A percentile compares a stretch with the other conserved stretches of the same genome.
These are phyloP conservation scores for Varanus komodoensis DNA, from an alignment of 2,113 vertebrate genomes.

Conservation along the genomic window DNA sequence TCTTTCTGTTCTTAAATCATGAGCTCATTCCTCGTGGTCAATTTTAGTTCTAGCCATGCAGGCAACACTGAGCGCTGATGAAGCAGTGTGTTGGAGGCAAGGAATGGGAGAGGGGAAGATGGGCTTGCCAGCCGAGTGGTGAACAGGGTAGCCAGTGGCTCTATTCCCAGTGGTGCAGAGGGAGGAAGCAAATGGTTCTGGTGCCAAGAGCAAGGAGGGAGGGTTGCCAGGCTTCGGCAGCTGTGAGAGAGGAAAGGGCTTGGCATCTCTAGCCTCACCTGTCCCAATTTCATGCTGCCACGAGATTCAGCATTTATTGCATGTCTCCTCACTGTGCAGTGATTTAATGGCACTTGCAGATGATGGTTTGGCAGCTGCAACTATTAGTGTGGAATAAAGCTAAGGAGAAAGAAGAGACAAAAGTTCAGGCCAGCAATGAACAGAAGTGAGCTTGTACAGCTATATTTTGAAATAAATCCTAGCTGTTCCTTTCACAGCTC, in stretches of 20 bases:
- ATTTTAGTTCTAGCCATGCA: background rate
- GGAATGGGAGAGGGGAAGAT: background rate
- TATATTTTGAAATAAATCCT: slow-evolving; percentile 6
- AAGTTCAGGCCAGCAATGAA: background rate
- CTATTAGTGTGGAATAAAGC: background rate
- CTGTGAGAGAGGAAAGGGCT: background rate
- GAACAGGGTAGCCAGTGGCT: background rate
- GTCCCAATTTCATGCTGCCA: background rate
- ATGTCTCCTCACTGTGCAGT: background rate
- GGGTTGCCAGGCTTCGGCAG: background rate
- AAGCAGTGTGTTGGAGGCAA: background rate
- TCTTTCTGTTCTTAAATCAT: background rate
- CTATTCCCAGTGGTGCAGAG: background rate
- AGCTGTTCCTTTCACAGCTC: slow-evolving; percentile 12
- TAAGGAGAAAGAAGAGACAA: slow-evolving; percentile 1
- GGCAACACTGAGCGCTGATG: background rate
- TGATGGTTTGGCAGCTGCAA: background rate
- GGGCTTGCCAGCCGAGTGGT: background rate
- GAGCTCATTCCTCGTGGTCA: background rate
- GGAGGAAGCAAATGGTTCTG: background rate
- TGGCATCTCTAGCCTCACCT: background rate
- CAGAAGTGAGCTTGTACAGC: background rate
- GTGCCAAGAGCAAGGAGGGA: background rate
- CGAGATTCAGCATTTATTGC: background rate
- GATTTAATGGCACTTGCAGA: background rate